These are phyloP conservation scores for Campoplex nolae DNA, from an alignment of 2,888 invertebrate genomes.

Conservation along the genomic window DNA sequence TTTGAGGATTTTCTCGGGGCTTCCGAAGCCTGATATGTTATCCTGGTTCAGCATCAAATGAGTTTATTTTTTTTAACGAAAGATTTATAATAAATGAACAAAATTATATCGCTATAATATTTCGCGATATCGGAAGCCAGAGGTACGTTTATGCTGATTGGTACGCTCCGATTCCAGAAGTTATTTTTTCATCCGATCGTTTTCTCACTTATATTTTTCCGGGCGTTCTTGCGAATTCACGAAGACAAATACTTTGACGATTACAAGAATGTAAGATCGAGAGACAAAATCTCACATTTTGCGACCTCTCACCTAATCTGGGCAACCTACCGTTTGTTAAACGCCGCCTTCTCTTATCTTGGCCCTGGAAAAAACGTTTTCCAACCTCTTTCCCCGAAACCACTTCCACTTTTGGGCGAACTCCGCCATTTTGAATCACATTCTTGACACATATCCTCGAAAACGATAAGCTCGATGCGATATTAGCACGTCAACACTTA, in stretches of 20 bases:
- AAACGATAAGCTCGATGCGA: constrained; percentile 20
- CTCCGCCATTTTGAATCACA: constrained; percentile 55
- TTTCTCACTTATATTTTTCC: constrained; percentile 41
- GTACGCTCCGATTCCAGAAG: constrained; percentile 67
- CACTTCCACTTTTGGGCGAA: constrained; percentile 37
- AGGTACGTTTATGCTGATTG: constrained; percentile 78
- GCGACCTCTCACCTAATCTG: constrained; percentile 11
- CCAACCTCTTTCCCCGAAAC: not conserved
- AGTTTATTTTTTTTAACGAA: constrained; percentile 71
- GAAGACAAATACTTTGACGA: constrained; percentile 49
- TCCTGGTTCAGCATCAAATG: constrained; percentile 83
- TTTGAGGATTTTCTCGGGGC: constrained; percentile 67
- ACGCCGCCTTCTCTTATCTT: constrained; percentile 31
- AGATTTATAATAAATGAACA: constrained; percentile 64
- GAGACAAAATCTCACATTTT: constrained; percentile 45
- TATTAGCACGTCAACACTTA: constrained; percentile 42
- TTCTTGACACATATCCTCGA: constrained; percentile 33
- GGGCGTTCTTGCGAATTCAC: constrained; percentile 31
- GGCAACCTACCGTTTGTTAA: constrained; percentile 60
- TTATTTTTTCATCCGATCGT: constrained; percentile 56
- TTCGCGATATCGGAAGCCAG: constrained; percentile 66
- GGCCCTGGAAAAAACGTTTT: constrained; percentile 26
- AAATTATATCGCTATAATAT: constrained; percentile 54
- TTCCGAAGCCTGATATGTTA: constrained; percentile 82
- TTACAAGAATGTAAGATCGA: constrained; percentile 40